Evolutionary conservation across 2,797 vertebrate species (phyloP), one percentile per base, ranked within the genome.

Genomic region (Delichon dasypus): DNA sequence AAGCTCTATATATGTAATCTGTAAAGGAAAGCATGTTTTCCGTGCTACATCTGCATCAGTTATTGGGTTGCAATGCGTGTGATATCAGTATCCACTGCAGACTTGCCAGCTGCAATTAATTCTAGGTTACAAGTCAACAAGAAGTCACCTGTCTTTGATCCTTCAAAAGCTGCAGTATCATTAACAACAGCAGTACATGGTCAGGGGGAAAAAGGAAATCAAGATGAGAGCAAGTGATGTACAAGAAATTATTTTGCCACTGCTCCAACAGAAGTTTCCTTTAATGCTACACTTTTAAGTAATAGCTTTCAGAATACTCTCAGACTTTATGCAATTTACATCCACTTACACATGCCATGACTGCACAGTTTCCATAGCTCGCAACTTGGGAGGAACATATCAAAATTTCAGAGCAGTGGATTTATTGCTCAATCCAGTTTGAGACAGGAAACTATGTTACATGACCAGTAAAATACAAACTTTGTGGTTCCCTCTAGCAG

Each of bases 391-490:
- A 88, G 17, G 11, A 60, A 64, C 81, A 23, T 3, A 36, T 2
- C 13, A 36, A 2, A 3, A n/a, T 22, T 74, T 50, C 51, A 70
- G 44, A 45, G 12, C 45, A n/a, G 27, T 30, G 13, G 5, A 42
- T 54, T 86, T 34, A 45, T 11, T 34, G 29, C 13, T 65, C 60
- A n/a, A 1, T 11, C 3, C 38, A 29, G 44, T 13, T 26, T 22
- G 44, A 53, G 23, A 53, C 13, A 65, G 38, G 27, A 85, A 92
- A 26, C 7, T 4, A 5, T 13, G 4, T 10, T n/a, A 47, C 20
- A 0, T 0, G 8, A 70, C 9, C 1, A 29, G 17, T 21, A 54
- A 73, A 62, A 47, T 0, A 20, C 1, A 15, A 8, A 1, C 15
- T 70, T 22, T 6, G 42, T 8, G 29, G 23, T 34, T 76, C 54